phyloP scores from a whole-genome alignment of 2,797 vertebrate species.

The Vespertilio murinus region DNA sequence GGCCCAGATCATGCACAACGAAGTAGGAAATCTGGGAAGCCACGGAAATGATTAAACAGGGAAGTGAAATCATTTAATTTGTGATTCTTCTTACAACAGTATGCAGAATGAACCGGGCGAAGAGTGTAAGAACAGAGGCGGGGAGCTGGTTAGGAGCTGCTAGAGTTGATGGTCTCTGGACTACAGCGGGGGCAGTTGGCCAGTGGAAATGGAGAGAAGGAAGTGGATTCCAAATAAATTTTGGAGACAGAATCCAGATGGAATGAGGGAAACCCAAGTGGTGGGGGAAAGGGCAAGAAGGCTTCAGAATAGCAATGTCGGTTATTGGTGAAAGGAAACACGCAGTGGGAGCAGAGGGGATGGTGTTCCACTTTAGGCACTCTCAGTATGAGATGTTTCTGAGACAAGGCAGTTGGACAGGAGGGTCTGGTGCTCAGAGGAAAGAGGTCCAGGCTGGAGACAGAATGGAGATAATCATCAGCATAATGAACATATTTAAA shows the following conservation, averaged over 20 bases:
- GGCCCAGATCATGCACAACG: not conserved
- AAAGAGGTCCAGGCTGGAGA: not conserved
- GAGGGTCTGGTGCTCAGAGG: not conserved
- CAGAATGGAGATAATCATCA: not conserved
- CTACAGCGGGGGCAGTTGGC: not conserved
- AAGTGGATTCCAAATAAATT: not conserved
- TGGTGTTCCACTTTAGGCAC: not conserved
- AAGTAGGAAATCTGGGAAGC: not conserved
- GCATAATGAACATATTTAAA: not conserved
- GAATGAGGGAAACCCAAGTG: not conserved
- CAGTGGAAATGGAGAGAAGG: not conserved
- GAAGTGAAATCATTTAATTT: not conserved
- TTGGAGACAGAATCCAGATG: not conserved
- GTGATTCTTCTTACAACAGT: not conserved
- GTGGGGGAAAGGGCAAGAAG: not conserved
- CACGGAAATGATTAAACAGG: not conserved
- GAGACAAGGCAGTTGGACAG: not conserved
- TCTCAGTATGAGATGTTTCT: not conserved
- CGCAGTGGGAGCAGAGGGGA: not conserved
- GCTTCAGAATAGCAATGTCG: not conserved
- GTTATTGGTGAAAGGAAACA: not conserved
- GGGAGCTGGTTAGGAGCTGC: not conserved
- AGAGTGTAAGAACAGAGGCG: not conserved
- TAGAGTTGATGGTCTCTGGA: not conserved
- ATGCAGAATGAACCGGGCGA: not conserved